Evolutionary conservation across 2,113 vertebrate genomes (phyloP), one percentile per base, ranked within the genome.

Genomic region (Gambusia holbrooki): DNA sequence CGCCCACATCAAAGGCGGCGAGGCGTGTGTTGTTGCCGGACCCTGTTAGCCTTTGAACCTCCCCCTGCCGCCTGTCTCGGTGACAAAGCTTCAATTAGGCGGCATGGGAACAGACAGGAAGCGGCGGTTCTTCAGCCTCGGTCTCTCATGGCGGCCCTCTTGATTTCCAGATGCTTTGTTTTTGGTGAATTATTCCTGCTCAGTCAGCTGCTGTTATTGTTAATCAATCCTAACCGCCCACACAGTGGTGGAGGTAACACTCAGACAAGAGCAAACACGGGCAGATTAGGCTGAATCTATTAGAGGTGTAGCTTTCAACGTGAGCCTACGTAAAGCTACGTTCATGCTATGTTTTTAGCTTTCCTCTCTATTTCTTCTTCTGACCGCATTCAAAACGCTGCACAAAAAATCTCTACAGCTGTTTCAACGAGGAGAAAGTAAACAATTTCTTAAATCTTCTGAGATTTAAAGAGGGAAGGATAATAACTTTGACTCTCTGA

Each of bases 21-120:
- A 86, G 92, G 89, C 84, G 88, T 92, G 93, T 71, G 77, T 71
- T 64, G 82, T 82, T 6, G 92, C 90, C 87, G 88, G 93, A 94
- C 91, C 32, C 87, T 73, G 1, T 8, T 88, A 86, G 93, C 95
- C 95, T 98, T 97, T 97, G 96, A 97, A 96, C 94, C 91, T 89
- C 89, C 92, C 89, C 22, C 92, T 90, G 86, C 92, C 92, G 27
- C 48, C 60, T 85, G 93, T 95, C 93, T 93, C 90, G 79, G 84
- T 90, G 92, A 95, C 94, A 95, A 96, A 96, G 94, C 93, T 92
- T 96, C 95, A 96, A 96, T 97, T 95, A 96, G 87, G 72, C 84
- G 82, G 95, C 94, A 96, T 96, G 94, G 95, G 94, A 96, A 90
- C 93, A 87, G 70, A 69, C 70, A 63, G 79, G 84, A 89, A 75